phyloP scores from a whole-genome alignment of 1,140 invertebrate genomes.

The Oryctes rhinoceros region DNA sequence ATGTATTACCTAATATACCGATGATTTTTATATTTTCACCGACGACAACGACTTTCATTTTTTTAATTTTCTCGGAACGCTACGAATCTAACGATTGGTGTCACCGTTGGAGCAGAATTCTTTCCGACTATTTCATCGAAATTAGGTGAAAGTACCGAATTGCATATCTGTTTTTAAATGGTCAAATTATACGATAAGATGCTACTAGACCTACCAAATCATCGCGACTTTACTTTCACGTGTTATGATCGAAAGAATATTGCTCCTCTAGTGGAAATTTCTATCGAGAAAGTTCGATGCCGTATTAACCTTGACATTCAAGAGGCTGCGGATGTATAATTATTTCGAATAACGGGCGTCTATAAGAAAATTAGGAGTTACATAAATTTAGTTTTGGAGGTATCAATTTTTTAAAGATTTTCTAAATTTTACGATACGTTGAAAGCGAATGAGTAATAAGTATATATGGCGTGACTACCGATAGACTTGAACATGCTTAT shows the following conservation, averaged over 20 bases:
- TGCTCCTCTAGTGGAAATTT: not conserved
- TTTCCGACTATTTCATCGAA: slow-evolving; percentile 8
- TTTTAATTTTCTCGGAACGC: too few species aligned
- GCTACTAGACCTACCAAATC: not conserved
- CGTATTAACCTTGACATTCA: slow-evolving; percentile 21
- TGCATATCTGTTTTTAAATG: slow-evolving; percentile 32
- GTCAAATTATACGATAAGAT: slow-evolving; percentile 33
- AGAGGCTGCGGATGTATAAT: not conserved
- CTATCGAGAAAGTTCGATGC: slow-evolving; percentile 19
- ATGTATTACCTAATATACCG: too few species aligned
- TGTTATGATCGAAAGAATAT: slow-evolving; percentile 9
- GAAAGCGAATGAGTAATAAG: too few species aligned
- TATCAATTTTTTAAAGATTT: too few species aligned
- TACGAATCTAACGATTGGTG: not conserved
- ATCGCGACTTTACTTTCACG: not conserved
- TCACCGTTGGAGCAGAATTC: not conserved
- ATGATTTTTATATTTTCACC: too few species aligned
- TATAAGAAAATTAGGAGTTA: too few species aligned
- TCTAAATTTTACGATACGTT: too few species aligned
- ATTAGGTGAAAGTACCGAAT: slow-evolving; percentile 39
- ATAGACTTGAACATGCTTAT: too few species aligned
- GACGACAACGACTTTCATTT: too few species aligned
- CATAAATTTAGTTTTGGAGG: too few species aligned
- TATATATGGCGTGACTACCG: too few species aligned
- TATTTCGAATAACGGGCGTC: not conserved